Base-by-base conservation (phyloP, 2,797 vertebrate genomes). In the Cuculus canorus region DNA sequence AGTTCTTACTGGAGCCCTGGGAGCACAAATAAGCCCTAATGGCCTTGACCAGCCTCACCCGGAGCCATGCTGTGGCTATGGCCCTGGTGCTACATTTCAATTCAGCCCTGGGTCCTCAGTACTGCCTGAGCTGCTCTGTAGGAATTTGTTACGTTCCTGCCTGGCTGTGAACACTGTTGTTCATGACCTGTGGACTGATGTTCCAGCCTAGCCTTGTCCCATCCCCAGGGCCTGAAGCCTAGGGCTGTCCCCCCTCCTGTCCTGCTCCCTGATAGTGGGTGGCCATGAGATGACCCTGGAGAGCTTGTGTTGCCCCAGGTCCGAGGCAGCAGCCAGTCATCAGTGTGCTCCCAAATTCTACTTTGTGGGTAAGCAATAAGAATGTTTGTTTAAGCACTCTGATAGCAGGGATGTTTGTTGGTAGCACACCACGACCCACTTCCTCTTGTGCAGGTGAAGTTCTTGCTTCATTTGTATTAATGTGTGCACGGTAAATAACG, bases 91-190 rank as follows among this genome's bases (percentile, higher is more conserved):
- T 72, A 27, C 17, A 2, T 32, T 61, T 76, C 13, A 43, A 56
- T n/a, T 59, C 43, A 50, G 5, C 32, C 39, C 6, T 4, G 10
- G 12, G 10, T 8, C 8, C 25, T 64, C 6, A 6, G 25, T 60
- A 8, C 14, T 69, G 14, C 28, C 32, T 53, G 28, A 61, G 45
- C 11, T 59, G 53, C 17, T 50, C 17, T 17, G 1, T 4, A 30
- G 10, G 72, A 23, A 4, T 17, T 13, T 83, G 43, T 41, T 25
- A 11, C 0, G 0, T 1, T 28, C 24, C 52, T 85, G 17, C 7
- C 30, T 57, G 37, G 25, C 3, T 37, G 5, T 2, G 6, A 45
- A 6, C 1, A 0, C 5, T 28, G 35, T 13, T 17, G 32, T 17
- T 48, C 22, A 45, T 82, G 37, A 25, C 19, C 24, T 28, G 19